Base-by-base conservation (phyloP, 92 coral and sea anemone species). In the Siderastrea radians region DNA sequence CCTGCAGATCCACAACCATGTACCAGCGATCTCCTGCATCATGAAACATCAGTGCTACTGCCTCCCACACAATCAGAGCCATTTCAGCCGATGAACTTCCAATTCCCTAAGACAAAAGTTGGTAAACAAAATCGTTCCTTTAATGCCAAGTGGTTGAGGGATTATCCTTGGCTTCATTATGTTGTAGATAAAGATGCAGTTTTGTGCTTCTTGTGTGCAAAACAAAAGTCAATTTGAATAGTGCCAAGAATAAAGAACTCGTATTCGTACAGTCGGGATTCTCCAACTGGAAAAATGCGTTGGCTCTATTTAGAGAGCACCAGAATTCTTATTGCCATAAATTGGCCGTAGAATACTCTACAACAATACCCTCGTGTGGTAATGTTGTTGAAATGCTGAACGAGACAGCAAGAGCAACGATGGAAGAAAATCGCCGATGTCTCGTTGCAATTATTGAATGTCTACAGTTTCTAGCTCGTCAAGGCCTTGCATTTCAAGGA, bases 141-240 rank as follows among this genome's bases (percentile, higher is more conserved):
- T 89, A 86, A 91, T 67, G 75, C 88, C 63, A 91, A 76, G 85
- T 94, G 94, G 97, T 94, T 89, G 58, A 89, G 80, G 49, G 88
- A 89, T 75, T 95, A 82, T 76, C 93, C 92, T 63, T 92, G 93
- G 95, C 85, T 94, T 26, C 95, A 94, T 85, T 94, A 86, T 84
- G 84, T 90, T 68, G 95, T 92, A 73, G 74, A 85, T 75, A 78
- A 74, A 15, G 91, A 94, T 90, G 88, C 95, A 62, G 94, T 81
- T 70, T 83, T 94, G 66, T 94, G 88, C 68, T 84, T 86, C 76
- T 45, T 87, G 52, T 90, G 92, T 77, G 86, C 91, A 62, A 47
- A 84, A 66, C 92, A 84, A 77, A 65, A 92, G 80, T 82, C 82
- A 69, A 94, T 60, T 79, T 91, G n/a, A 55, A 76, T 66, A 85